Percentiles rank a stretch among this genome's conserved stretches.
These are phyloP conservation scores for Erethizon dorsatum DNA, from an alignment of 2,797 vertebrate genomes.

Conservation along the genomic window DNA sequence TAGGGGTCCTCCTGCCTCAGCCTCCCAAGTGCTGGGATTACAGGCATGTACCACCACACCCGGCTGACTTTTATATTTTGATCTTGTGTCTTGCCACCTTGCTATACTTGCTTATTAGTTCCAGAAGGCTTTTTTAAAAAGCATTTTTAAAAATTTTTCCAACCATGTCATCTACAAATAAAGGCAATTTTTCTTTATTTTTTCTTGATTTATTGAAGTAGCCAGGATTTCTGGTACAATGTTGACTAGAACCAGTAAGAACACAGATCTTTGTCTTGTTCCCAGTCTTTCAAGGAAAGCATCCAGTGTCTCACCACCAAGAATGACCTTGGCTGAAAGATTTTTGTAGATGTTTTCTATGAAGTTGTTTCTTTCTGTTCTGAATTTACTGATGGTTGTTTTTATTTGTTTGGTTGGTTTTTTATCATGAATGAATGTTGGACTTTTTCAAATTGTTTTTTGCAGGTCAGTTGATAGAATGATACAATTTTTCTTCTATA, in stretches of 20 bases:
- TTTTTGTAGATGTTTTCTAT: not conserved
- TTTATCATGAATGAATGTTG: not conserved
- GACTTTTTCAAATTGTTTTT: conserved; percentile 37
- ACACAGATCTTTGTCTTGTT: not conserved
- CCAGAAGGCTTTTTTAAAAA: not conserved
- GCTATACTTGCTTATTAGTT: not conserved
- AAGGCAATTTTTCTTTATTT: conserved; percentile 22
- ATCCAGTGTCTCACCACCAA: not conserved
- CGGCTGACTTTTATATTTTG: not conserved
- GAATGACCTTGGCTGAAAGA: not conserved
- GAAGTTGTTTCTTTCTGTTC: not conserved
- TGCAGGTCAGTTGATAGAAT: not conserved
- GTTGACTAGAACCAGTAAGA: not conserved
- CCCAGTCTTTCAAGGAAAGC: not conserved
- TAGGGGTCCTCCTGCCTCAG: not conserved
- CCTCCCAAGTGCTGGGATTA: not conserved
- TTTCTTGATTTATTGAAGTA: not conserved
- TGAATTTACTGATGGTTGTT: not conserved
- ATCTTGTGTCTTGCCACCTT: not conserved
- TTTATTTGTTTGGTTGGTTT: not conserved
- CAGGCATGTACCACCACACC: not conserved
- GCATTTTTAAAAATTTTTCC: not conserved
- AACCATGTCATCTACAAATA: conserved; percentile 27
- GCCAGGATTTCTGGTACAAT: not conserved
- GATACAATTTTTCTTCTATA: not conserved